phyloP scores from a whole-genome alignment of 2,113 vertebrate species.

The Podarcis muralis region DNA sequence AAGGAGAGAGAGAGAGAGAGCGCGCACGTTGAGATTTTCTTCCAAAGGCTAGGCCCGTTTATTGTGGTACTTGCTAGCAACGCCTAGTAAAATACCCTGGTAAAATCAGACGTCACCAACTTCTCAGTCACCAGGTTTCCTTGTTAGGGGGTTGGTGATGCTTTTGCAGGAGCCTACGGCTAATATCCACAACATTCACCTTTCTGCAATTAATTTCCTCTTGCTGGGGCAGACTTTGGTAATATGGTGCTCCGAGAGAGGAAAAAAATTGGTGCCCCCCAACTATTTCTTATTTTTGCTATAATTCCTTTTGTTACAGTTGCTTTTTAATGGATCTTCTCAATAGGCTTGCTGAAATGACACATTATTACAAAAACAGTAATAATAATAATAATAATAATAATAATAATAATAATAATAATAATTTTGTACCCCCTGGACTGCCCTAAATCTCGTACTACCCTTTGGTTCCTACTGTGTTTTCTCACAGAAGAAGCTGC shows the following conservation, averaged over 20 bases:
- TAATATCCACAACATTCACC: neutral
- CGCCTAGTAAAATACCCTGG: accelerated
- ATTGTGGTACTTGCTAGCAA: neutral
- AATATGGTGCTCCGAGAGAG: no score
- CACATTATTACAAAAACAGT: no score
- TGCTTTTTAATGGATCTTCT: no score
- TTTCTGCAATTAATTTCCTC: neutral
- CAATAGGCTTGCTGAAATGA: no score
- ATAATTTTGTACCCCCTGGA: no score
- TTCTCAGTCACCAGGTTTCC: constrained; percentile 39
- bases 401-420: no score
- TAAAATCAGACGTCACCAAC: neutral
- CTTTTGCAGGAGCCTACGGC: neutral
- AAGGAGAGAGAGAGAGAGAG: neutral
- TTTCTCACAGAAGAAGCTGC: neutral
- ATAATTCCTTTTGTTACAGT: no score
- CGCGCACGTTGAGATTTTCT: neutral
- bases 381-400: no score
- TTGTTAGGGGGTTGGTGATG: constrained; percentile 30
- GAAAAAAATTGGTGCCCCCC: no score
- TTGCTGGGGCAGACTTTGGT: neutral
- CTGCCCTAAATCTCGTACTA: no score
- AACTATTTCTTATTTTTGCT: no score
- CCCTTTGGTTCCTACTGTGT: neutral
- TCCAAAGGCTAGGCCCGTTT: constrained; percentile 21